These are phyloP conservation scores for Coelopa frigida DNA, from an alignment of 1,140 invertebrate genomes.

Conservation along the genomic window DNA sequence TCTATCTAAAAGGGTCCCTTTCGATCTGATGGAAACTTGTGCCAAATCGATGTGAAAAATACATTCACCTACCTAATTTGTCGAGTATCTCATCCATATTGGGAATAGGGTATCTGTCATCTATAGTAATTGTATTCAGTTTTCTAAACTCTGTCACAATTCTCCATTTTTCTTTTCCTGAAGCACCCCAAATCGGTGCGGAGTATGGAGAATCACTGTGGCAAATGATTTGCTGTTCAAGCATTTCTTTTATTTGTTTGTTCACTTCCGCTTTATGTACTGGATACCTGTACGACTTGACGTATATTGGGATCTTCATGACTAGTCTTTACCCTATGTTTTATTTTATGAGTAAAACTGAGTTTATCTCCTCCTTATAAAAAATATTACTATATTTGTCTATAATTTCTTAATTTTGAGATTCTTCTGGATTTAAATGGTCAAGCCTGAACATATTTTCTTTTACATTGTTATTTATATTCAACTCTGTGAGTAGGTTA, in stretches of 20 bases:
- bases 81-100: constrained; percentile 48
- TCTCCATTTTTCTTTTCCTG: constrained; percentile 31
- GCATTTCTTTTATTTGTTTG: constrained; percentile 14
- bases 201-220: constrained; percentile 10
- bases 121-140: constrained; percentile 37
- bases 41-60: constrained; percentile 47
- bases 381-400: too few relatives aligned
- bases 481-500: too few relatives aligned
- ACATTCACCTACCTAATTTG: constrained; percentile 41
- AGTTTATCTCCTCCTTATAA: too few relatives aligned
- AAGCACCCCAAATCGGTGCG: constrained; percentile 21
- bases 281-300: constrained; percentile 10
- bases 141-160: constrained; percentile 37
- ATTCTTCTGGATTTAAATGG: too few relatives aligned
- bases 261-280: constrained; percentile 10
- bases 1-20: constrained; percentile 32
- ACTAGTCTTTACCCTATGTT: too few relatives aligned
- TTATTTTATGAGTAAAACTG: too few relatives aligned
- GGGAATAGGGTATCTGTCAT: constrained; percentile 47
- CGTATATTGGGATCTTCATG: constrained; percentile 7
- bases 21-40: constrained; percentile 49
- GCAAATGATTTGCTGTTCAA: constrained; percentile 11
- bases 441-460: too few relatives aligned
- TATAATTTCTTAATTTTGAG: too few relatives aligned
- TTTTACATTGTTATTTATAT: too few relatives aligned